These are phyloP conservation scores for Epizoanthus fatuus DNA, from an alignment of 92 coral and sea anemone species.

Conservation along the genomic window DNA sequence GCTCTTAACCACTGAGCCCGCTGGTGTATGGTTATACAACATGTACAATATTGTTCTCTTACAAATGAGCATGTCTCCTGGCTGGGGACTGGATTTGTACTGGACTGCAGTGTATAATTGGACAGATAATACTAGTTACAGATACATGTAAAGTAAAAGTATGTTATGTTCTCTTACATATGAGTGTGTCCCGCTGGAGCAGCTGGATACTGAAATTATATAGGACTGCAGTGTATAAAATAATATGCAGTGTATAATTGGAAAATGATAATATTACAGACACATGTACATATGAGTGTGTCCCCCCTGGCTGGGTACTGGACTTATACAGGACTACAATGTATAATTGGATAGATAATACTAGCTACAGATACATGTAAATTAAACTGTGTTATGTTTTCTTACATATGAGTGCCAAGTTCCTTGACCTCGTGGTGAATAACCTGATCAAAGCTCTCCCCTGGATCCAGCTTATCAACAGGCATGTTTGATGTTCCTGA, in stretches of 20 bases:
- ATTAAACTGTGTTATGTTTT: background rate
- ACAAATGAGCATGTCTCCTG: background rate
- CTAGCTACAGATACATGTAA: background rate
- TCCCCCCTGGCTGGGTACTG: no score
- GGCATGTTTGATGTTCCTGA: slow-evolving; percentile 98
- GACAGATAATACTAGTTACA: background rate
- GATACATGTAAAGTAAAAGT: no score
- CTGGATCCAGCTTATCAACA: slow-evolving; percentile 93
- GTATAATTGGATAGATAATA: background rate
- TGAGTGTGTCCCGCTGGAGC: slow-evolving; percentile 55
- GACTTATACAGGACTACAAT: no score
- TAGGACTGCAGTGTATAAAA: no score
- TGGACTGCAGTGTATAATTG: no score
- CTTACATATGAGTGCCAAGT: slow-evolving; percentile 97
- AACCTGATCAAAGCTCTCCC: slow-evolving; percentile 98
- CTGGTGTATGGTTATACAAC: no score
- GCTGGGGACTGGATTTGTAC: no score
- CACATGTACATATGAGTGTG: no score
- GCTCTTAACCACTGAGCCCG: no score
- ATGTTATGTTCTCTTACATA: slow-evolving; percentile 57
- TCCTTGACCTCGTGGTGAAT: slow-evolving; percentile 99
- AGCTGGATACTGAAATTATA: no score
- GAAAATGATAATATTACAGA: no score
- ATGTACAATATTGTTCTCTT: background rate
- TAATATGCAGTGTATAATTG: no score